Percentiles rank a stretch among this genome's conserved stretches.
Conservation (phyloP, 1,140 invertebrate genomes). For the Oscheius sp. region DNA sequence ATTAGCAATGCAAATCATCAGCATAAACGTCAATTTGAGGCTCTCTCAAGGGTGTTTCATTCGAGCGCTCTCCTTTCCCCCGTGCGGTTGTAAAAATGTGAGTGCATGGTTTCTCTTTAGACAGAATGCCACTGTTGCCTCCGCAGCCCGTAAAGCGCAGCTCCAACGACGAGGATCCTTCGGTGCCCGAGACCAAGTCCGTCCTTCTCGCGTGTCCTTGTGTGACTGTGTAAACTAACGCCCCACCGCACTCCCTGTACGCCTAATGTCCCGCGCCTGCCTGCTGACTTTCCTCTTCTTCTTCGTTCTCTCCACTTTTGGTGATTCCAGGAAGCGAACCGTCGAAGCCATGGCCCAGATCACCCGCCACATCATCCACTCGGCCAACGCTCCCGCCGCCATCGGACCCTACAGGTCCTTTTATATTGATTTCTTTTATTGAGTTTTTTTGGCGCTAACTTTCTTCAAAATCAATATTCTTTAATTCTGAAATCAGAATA, state of each 20-base stretch:
- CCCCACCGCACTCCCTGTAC: too few species aligned
- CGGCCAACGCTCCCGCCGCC: constrained; percentile 67
- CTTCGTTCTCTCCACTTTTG: too few species aligned
- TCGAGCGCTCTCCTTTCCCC: too few species aligned
- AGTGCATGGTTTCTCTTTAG: not conserved
- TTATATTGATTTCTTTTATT: not conserved
- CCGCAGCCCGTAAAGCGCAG: not conserved
- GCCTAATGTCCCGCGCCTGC: too few species aligned
- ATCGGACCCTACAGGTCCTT: constrained; percentile 71
- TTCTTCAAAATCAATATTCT: too few species aligned
- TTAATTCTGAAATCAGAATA: too few species aligned
- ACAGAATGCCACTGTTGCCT: not conserved
- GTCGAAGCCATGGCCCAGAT: constrained; percentile 49
- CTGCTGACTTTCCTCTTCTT: too few species aligned
- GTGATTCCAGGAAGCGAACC: constrained; percentile 26
- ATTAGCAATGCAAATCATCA: too few species aligned
- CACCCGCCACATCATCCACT: constrained; percentile 62
- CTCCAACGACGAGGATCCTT: not conserved
- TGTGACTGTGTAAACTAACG: too few species aligned
- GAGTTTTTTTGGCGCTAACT: not conserved
- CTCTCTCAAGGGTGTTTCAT: too few species aligned
- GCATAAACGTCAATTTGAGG: too few species aligned
- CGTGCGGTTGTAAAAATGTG: constrained; percentile 8
- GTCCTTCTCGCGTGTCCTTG: not conserved
- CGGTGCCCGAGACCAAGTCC: not conserved